Evolutionary conservation across 2,113 vertebrate species (phyloP).

Genomic region (Sinocyclocheilus maitianheensis): DNA sequence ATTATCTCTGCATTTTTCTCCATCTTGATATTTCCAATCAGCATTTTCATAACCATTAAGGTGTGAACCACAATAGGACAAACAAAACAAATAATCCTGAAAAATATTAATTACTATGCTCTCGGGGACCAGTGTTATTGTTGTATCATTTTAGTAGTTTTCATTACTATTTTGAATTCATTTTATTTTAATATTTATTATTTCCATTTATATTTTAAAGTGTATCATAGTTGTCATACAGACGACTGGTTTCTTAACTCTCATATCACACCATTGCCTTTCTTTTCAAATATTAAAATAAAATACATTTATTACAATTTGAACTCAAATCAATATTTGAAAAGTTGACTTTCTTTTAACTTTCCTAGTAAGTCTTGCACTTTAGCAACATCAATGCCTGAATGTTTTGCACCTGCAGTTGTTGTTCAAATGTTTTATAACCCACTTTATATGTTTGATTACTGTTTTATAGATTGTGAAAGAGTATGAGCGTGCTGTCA

Average conservation of each 20-base stretch:
- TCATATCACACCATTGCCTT: neutral
- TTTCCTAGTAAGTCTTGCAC: neutral
- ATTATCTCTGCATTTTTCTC: conserved; percentile 77
- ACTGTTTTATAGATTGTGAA: conserved; percentile 79
- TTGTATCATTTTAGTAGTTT: neutral
- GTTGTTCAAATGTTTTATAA: no score
- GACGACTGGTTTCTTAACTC: neutral
- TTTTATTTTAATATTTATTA: neutral
- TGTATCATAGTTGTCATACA: no score
- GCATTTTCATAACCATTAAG: conserved; percentile 87
- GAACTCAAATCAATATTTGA: neutral
- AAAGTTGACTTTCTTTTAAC: no score
- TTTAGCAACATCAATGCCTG: neutral
- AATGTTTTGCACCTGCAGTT: neutral
- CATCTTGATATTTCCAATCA: conserved; percentile 79
- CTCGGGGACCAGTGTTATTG: neutral
- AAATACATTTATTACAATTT: neutral
- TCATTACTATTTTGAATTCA: neutral
- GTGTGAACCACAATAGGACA: conserved; percentile 64
- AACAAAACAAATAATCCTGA: neutral
- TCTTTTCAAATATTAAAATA: neutral
- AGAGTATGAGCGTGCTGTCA: conserved; percentile 88
- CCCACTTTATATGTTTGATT: no score
- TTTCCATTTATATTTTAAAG: neutral
- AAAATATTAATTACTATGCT: neutral